Evolutionary conservation across 2,113 vertebrate species (phyloP), one percentile per base, ranked within the genome.

Genomic region (Antidorcas marsupialis): DNA sequence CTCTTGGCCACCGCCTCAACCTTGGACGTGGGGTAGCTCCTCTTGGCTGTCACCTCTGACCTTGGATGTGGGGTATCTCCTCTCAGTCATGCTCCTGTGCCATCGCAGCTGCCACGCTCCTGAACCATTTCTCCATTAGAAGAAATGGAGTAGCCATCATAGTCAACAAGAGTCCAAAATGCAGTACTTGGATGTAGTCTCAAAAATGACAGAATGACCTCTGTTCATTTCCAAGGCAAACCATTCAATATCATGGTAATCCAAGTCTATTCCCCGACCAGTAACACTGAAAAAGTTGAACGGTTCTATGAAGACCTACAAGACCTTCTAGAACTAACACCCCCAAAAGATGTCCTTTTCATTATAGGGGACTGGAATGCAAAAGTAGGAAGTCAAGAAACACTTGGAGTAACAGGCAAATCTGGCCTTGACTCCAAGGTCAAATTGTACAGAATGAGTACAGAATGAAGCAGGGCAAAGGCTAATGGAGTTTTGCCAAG

Each of bases 91-190:
- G 2, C 62, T 64, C 62, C 30, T 64, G 30, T 60, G 59, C 12
- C 0, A 0, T 60, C 0, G 0, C 27, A 60, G 59, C 59, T 14
- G 27, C 59, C 27, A 33, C 0, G 3, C 62, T 64, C 62, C 30
- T 33, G 62, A 1, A 8, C 62, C 62, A 64, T 64, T n/a, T 64
- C 62, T 64, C 30, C 43, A 17, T 64, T 17, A 64, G 15, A 64
- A n/a, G 62, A 64, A 64, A 64, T 17, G 62, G 30, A 64, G 14
- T 17, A n/a, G 62, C 62, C 62, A 64, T n/a, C 62, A 64, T 8
- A 45, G 62, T n/a, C 30, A 64, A 64, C 15, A 64, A 64, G 30
- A 64, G 62, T 64, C 62, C 0, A 1, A 17, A 64, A n/a, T 64
- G 15, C 62, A 64, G 62, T 33, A 64, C 30, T 64, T 64, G 62